These are phyloP conservation scores for Ischnus inquisitorius DNA, from an alignment of 2,888 invertebrate genomes.

Conservation along the genomic window DNA sequence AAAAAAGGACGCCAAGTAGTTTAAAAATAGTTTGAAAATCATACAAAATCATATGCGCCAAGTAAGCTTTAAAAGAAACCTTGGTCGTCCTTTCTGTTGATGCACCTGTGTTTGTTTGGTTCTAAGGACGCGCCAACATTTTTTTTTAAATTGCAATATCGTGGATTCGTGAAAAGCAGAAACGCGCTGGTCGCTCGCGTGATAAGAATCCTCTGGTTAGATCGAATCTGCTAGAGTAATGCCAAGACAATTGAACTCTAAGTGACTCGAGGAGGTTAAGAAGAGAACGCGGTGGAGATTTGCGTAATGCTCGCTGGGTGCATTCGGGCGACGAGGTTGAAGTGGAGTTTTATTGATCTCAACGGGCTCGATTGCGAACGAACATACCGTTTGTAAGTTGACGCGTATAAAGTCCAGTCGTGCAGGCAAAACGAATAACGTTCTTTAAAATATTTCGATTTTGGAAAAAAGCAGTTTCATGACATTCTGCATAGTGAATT, in stretches of 20 bases:
- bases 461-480: not conserved
- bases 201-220: constrained; percentile 45
- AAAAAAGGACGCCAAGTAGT: no score
- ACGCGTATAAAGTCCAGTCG: not conserved
- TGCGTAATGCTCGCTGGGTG: not conserved
- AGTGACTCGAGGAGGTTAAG: constrained; percentile 37
- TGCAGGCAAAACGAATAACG: not conserved
- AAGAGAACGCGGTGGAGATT: constrained; percentile 20
- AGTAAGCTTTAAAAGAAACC: no score
- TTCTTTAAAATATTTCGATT: not conserved
- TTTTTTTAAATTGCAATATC: constrained; percentile 42
- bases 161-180: constrained; percentile 32
- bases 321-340: constrained; percentile 1
- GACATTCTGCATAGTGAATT: no score
- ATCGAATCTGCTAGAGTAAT: constrained; percentile 31
- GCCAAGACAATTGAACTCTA: constrained; percentile 46
- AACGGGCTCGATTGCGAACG: constrained; percentile 1
- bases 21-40: no score
- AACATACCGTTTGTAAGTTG: not conserved
- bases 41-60: no score
- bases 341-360: constrained; percentile 37
- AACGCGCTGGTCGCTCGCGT: constrained; percentile 39
- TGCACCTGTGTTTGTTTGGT: no score
- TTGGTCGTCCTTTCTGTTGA: no score
- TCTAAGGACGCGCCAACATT: no score